A percentile compares a stretch with the other conserved stretches of the same genome.
These are phyloP conservation scores for Centropus bengalensis DNA, from an alignment of 2,113 vertebrate species.

Conservation along the genomic window DNA sequence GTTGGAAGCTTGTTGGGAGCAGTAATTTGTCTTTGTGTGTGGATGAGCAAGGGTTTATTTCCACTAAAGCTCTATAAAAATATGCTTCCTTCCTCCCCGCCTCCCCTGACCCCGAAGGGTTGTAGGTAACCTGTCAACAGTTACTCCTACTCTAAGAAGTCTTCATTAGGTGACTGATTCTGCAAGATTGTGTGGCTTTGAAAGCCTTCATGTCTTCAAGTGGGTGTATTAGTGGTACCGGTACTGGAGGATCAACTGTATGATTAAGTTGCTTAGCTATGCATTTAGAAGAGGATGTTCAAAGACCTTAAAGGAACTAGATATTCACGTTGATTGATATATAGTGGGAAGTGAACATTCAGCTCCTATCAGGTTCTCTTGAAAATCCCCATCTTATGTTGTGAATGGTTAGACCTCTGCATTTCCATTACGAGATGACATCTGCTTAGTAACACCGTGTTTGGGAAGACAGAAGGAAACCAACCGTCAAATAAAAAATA, in stretches of 20 bases:
- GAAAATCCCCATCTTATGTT: not conserved
- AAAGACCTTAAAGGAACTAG: not conserved
- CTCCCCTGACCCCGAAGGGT: not conserved
- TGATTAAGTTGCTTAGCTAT: not conserved
- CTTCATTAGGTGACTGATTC: not conserved
- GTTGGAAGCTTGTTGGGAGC: not conserved
- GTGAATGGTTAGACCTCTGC: not conserved
- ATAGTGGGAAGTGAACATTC: not conserved
- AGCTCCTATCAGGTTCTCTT: not conserved
- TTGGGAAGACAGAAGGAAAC: not conserved
- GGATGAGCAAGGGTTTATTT: not conserved
- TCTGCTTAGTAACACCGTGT: not conserved
- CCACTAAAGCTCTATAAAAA: not conserved
- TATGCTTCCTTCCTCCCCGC: not conserved
- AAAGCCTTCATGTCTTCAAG: not conserved
- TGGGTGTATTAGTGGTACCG: not conserved
- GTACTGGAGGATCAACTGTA: not conserved
- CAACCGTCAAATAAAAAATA: not conserved
- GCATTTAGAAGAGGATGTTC: not conserved
- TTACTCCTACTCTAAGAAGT: not conserved
- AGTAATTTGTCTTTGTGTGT: constrained; percentile 4
- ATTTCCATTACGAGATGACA: not conserved
- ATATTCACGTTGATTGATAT: not conserved
- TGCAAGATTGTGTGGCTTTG: not conserved
- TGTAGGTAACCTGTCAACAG: not conserved